Evolutionary conservation across 2,113 vertebrate species (phyloP).

Genomic region (Scortum barcoo): DNA sequence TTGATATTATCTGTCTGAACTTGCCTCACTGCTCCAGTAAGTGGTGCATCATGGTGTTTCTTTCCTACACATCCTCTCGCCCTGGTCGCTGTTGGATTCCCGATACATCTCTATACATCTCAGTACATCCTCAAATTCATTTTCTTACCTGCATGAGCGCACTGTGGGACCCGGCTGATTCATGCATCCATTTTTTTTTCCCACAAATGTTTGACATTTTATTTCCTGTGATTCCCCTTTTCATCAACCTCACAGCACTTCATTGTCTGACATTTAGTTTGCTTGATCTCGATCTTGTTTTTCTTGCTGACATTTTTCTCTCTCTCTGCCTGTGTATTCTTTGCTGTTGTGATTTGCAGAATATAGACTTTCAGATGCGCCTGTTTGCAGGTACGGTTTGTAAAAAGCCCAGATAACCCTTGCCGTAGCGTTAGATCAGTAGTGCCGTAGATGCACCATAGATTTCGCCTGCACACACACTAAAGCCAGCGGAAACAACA

Average conservation of each 20-base stretch:
- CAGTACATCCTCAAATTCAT: not conserved
- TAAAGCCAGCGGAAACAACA: conserved; percentile 35
- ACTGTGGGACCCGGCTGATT: not conserved
- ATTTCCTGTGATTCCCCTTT: conserved; percentile 30
- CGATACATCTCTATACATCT: not conserved
- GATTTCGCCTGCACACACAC: conserved; percentile 14
- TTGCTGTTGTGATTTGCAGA: conserved; percentile 81
- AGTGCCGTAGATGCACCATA: conserved; percentile 52
- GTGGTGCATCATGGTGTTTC: not conserved
- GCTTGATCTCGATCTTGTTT: conserved; percentile 29
- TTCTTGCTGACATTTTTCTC: conserved; percentile 64
- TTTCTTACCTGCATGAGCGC: not conserved
- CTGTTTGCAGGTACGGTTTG: conserved; percentile 85
- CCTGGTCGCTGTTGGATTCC: not conserved
- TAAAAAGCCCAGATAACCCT: conserved; percentile 27
- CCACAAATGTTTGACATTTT: conserved; percentile 13
- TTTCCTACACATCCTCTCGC: not conserved
- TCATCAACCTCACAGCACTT: not conserved
- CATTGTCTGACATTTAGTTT: conserved; percentile 20
- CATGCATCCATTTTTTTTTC: conserved; percentile 16
- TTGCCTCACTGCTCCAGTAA: not conserved
- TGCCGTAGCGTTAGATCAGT: conserved; percentile 52
- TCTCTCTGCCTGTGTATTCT: conserved; percentile 56
- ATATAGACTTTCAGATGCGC: conserved; percentile 85
- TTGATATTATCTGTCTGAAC: not conserved